A percentile compares a stretch with the other conserved stretches of the same genome.
Evolutionary conservation across 2,888 invertebrate species (phyloP).

Genomic region (Colostygia pectinataria): DNA sequence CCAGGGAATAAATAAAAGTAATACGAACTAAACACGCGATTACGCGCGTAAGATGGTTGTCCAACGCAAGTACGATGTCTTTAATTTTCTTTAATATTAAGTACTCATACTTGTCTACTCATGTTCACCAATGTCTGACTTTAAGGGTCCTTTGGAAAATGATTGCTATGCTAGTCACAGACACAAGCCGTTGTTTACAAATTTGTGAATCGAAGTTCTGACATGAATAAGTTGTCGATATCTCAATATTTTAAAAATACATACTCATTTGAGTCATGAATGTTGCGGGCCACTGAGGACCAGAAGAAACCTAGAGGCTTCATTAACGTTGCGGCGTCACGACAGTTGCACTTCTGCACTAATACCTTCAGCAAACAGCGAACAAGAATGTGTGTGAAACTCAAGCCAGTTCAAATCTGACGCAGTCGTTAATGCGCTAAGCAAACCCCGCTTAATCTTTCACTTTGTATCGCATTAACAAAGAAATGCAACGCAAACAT

Average conservation of each 20-base stretch:
- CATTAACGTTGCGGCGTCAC: conserved; percentile 45
- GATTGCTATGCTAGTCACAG: conserved; percentile 58
- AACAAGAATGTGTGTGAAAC: conserved; percentile 69
- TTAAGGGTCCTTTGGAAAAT: conserved; percentile 56
- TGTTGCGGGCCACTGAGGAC: conserved; percentile 23
- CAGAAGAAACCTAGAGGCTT: conserved; percentile 26
- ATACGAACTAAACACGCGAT: conserved; percentile 43
- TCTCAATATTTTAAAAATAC: conserved; percentile 20
- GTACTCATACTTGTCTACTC: conserved; percentile 55
- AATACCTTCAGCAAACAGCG: conserved; percentile 62
- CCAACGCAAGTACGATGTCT: conserved; percentile 45
- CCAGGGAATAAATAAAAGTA: conserved; percentile 28
- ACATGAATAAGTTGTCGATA: conserved; percentile 32
- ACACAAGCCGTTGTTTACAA: conserved; percentile 55
- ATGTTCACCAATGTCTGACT: conserved; percentile 39
- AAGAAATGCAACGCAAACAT: conserved; percentile 64
- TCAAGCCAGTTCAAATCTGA: conserved; percentile 67
- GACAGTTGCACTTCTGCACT: conserved; percentile 66
- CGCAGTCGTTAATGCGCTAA: conserved; percentile 61
- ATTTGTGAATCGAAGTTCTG: conserved; percentile 39
- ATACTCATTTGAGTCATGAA: conserved; percentile 17
- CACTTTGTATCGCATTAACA: conserved; percentile 76
- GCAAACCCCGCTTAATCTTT: conserved; percentile 74
- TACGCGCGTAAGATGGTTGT: conserved; percentile 73
- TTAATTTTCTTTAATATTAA: conserved; percentile 73